These are phyloP conservation scores for Lanius ludovicianus DNA, from an alignment of 2,113 vertebrate genomes.

Conservation along the genomic window DNA sequence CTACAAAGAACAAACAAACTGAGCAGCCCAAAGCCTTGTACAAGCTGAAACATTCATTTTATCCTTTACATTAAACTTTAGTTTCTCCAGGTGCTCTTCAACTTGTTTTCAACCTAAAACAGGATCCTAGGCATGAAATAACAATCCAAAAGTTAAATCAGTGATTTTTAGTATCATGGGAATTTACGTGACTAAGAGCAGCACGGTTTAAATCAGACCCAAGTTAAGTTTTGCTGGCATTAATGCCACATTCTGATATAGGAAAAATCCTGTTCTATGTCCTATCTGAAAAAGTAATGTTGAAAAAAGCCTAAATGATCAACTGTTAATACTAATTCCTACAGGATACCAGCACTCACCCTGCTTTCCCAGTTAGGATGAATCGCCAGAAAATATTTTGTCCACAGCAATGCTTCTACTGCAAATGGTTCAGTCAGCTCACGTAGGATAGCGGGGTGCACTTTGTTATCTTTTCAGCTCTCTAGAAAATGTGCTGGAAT, in stretches of 20 bases:
- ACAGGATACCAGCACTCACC: rapidly evolving
- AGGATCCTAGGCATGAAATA: neutral
- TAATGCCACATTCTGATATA: neutral
- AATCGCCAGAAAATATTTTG: neutral
- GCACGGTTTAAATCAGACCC: neutral
- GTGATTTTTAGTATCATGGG: neutral
- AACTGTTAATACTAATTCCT: neutral
- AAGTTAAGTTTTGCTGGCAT: neutral
- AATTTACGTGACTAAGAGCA: neutral
- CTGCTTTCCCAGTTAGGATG: neutral
- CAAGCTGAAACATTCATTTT: neutral
- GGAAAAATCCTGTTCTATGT: neutral
- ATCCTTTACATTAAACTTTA: neutral
- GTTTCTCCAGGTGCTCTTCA: neutral
- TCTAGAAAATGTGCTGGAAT: neutral
- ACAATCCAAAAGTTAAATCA: neutral
- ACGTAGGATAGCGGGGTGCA: neutral
- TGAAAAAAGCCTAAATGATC: neutral
- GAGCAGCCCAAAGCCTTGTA: neutral
- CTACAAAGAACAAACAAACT: neutral
- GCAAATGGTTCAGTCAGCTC: neutral
- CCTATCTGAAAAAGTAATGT: neutral
- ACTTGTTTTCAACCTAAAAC: neutral
- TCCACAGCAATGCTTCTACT: neutral
- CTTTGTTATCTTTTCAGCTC: neutral